Base-by-base conservation (phyloP, 2,888 invertebrate genomes). In the Nymphalis c-album region DNA sequence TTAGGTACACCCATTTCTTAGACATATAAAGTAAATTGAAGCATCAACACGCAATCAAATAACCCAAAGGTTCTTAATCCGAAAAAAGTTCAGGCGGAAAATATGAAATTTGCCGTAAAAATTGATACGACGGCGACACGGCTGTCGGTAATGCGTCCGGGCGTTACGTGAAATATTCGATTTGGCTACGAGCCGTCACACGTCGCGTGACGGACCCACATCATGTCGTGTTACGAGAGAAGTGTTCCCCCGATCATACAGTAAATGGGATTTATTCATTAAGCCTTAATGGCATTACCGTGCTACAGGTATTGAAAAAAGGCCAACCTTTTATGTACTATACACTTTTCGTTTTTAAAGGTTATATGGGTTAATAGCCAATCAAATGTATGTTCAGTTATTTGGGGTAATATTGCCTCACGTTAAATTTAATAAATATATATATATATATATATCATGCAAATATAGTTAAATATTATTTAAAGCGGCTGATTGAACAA, bases 121-220 rank as follows among this genome's bases (percentile, higher is more conserved):
- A 85, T 86, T 82, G 77, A 77, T 74, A 62, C 64, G 75, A 73
- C 74, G 79, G 80, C 77, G 75, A 77, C 78, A 78, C 76, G 72
- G 71, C 74, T 64, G 71, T 62, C 68, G 70, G 72, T 74, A 75
- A 76, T 74, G 68, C 71, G 78, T 76, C 77, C 75, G 73, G 69
- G 75, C 71, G 71, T 76, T 74, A 77, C 75, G 78, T 75, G 79
- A 78, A 81, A 85, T 85, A 86, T 86, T 85, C 83, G 86, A 86
- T 81, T 76, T 77, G 76, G 67, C 74, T 69, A 77, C 79, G 78
- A 76, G 81, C 81, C 76, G 78, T 78, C 64, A 60, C 60, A 64
- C 70, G 71, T 67, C 66, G 60, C 60, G 67, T 61, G 71, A 65
- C 64, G 66, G 70, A 68, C 72, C 72, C 68, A 26, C 22, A 66